These are phyloP conservation scores for Micoletzkya japonica DNA, from an alignment of 2,888 invertebrate genomes.

Conservation along the genomic window DNA sequence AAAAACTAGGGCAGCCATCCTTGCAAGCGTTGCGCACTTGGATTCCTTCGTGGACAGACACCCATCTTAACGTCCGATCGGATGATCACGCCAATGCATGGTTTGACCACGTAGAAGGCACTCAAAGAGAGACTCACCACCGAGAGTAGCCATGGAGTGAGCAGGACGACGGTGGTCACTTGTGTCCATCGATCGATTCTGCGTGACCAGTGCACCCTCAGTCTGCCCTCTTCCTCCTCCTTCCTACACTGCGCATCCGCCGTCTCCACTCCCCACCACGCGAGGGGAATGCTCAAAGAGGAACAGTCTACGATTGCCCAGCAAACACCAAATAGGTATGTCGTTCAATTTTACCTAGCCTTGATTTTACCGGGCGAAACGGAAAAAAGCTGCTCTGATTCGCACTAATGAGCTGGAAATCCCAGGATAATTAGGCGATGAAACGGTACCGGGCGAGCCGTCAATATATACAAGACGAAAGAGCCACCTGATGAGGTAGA, in stretches of 20 bases:
- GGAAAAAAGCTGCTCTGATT: too few species aligned
- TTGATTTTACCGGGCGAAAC: too few species aligned
- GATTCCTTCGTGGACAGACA: too few species aligned
- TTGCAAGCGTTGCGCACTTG: too few species aligned
- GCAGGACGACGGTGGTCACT: background rate
- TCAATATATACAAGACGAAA: too few species aligned
- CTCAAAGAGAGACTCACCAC: conserved; percentile 9
- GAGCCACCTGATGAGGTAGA: conserved; percentile 14
- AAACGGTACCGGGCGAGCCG: too few species aligned
- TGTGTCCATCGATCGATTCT: background rate
- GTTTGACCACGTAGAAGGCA: background rate
- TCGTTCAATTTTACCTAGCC: too few species aligned
- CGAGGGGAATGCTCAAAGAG: conserved; percentile 9
- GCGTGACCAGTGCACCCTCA: background rate
- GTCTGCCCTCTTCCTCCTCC: conserved; percentile 17
- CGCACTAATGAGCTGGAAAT: too few species aligned
- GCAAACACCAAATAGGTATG: too few species aligned
- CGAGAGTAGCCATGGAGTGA: conserved; percentile 11
- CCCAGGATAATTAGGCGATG: too few species aligned
- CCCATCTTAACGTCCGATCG: background rate
- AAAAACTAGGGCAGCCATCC: too few species aligned
- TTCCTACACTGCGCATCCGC: conserved; percentile 3
- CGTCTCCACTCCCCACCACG: conserved; percentile 23
- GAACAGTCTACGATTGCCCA: too few species aligned
- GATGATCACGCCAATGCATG: background rate